These are phyloP conservation scores for Prolemur simus DNA, from an alignment of 2,113 vertebrate genomes.

Conservation along the genomic window DNA sequence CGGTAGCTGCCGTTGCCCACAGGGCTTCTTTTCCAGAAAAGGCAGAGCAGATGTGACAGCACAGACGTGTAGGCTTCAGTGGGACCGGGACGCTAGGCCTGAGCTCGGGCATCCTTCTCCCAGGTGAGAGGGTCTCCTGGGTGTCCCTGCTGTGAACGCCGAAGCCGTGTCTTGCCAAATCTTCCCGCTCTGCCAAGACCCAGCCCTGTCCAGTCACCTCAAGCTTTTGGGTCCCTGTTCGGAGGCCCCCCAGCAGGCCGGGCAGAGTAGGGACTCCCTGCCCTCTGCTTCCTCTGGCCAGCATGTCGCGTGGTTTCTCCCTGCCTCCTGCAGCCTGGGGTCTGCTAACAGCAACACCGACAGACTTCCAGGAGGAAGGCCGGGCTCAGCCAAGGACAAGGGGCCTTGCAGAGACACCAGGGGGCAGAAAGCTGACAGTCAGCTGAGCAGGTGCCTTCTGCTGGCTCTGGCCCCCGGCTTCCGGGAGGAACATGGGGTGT, in stretches of 20 bases:
- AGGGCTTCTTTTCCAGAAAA: accelerated
- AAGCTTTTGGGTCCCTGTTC: not conserved
- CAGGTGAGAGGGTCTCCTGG: accelerated
- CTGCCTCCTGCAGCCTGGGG: not conserved
- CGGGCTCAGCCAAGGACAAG: not conserved
- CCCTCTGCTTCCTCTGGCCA: too few species aligned
- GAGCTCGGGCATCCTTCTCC: too few species aligned
- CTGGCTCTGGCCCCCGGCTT: not conserved
- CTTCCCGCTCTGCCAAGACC: not conserved
- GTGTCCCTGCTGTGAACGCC: accelerated
- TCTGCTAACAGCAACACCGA: not conserved
- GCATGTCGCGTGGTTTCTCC: not conserved
- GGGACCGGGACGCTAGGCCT: accelerated
- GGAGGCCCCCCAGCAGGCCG: not conserved
- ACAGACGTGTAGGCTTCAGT: accelerated
- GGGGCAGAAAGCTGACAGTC: not conserved
- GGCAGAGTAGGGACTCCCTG: not conserved
- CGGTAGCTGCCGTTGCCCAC: accelerated
- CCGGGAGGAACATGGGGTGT: not conserved
- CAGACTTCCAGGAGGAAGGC: not conserved
- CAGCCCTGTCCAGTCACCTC: not conserved
- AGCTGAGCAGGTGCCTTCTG: not conserved
- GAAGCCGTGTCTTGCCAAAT: not conserved
- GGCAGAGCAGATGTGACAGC: accelerated
- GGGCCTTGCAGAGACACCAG: not conserved